phyloP scores from a whole-genome alignment of 2,888 invertebrate species.

The Eilema caniola region DNA sequence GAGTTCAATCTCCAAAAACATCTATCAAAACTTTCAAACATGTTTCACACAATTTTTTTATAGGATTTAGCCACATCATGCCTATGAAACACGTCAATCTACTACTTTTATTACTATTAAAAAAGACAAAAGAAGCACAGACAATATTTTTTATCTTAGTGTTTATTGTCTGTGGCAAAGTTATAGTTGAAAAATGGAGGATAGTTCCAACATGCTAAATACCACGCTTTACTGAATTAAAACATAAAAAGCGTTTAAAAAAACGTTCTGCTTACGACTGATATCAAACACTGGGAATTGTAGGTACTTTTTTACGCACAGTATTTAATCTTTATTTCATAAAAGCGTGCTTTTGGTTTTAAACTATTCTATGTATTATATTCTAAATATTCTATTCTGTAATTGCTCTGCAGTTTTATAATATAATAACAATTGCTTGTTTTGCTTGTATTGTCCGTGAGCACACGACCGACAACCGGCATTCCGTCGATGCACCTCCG shows the following conservation, averaged over 20 bases:
- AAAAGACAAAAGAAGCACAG: background rate
- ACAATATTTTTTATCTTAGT: background rate
- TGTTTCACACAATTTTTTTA: background rate
- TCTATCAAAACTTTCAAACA: background rate
- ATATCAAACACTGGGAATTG: background rate
- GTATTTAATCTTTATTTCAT: background rate
- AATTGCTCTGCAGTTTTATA: slow-evolving; percentile 2
- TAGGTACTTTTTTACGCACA: background rate
- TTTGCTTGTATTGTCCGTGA: slow-evolving; percentile 35
- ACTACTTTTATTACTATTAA: background rate
- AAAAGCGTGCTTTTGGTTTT: background rate
- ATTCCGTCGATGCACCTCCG: slow-evolving; percentile 53
- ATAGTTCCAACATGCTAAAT: background rate
- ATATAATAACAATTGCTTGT: slow-evolving; percentile 6
- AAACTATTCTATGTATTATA: background rate
- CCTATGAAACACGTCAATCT: background rate
- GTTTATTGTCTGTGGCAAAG: background rate
- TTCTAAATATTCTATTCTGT: too few relatives aligned
- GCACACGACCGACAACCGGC: slow-evolving; percentile 44
- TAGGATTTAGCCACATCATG: background rate
- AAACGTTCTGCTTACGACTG: background rate
- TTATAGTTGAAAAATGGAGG: background rate
- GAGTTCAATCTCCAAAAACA: background rate
- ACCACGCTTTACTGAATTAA: background rate
- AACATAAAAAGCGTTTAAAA: background rate